phyloP scores from a whole-genome alignment of 1,140 invertebrate genomes.

The Neodiprion lecontei region DNA sequence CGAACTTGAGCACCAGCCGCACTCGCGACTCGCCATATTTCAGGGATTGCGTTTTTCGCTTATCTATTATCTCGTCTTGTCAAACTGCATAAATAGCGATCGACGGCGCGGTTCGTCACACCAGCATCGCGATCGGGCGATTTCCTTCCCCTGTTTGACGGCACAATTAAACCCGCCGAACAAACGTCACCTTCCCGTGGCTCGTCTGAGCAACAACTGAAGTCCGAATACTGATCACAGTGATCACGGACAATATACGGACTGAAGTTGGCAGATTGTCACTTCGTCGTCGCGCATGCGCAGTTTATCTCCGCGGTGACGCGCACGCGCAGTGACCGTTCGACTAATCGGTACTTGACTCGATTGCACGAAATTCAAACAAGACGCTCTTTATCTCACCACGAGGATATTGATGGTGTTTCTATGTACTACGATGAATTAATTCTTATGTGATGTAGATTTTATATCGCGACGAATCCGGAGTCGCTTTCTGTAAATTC shows the following conservation, averaged over 20 bases:
- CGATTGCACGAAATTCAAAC: neutral
- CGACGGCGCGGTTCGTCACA: neutral
- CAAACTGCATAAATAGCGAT: neutral
- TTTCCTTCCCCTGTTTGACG: neutral
- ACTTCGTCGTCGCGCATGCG: neutral
- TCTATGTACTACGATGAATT: too few relatives aligned
- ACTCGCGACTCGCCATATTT: constrained; percentile 46
- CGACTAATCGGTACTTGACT: neutral
- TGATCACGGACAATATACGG: neutral
- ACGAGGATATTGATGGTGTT: neutral
- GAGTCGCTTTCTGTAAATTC: too few relatives aligned
- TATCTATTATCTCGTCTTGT: neutral
- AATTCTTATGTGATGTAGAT: too few relatives aligned
- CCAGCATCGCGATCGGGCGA: neutral
- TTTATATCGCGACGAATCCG: too few relatives aligned
- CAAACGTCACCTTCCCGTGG: neutral
- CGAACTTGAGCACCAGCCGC: constrained; percentile 43
- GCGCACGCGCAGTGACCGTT: neutral
- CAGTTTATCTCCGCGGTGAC: neutral
- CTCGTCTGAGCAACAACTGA: neutral
- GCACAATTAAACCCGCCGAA: neutral
- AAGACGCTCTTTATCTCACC: neutral
- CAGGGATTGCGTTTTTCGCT: constrained; percentile 5
- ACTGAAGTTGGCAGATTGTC: neutral
- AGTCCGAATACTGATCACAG: too few relatives aligned